phyloP scores from a whole-genome alignment of 2,113 vertebrate species.

The Equus quagga region DNA sequence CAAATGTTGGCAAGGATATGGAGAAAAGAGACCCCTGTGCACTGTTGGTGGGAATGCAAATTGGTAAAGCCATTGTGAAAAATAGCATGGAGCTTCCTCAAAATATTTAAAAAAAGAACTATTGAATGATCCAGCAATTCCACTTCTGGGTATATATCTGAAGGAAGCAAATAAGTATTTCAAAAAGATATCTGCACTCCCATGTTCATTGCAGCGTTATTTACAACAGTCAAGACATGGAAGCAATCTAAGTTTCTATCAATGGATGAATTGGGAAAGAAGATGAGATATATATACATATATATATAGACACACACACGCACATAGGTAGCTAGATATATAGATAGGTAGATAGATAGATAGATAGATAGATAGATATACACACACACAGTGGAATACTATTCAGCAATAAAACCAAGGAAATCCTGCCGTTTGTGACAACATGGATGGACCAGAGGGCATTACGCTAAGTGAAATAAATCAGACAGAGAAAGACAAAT shows the following conservation, averaged over 20 bases:
- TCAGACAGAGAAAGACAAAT: neutral
- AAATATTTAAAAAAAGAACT: neutral
- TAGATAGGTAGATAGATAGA: no score
- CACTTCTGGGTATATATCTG: neutral
- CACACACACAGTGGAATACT: neutral
- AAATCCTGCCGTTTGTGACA: neutral
- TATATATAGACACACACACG: no score
- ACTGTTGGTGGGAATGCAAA: neutral
- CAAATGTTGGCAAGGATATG: neutral
- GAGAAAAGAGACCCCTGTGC: neutral
- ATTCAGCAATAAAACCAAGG: neutral
- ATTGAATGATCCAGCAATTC: neutral
- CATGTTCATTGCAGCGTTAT: neutral
- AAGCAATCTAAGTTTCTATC: neutral
- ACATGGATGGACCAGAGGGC: neutral
- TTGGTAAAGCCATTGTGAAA: neutral
- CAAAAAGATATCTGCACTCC: neutral
- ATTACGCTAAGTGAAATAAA: neutral
- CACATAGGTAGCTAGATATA: no score
- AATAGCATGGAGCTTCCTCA: neutral
- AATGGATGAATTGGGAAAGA: neutral
- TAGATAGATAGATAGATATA: neutral
- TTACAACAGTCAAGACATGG: neutral
- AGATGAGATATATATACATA: neutral
- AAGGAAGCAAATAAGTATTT: neutral